Conservation (phyloP, 2,797 vertebrate species). For the Schizopygopsis malacanthus region DNA sequence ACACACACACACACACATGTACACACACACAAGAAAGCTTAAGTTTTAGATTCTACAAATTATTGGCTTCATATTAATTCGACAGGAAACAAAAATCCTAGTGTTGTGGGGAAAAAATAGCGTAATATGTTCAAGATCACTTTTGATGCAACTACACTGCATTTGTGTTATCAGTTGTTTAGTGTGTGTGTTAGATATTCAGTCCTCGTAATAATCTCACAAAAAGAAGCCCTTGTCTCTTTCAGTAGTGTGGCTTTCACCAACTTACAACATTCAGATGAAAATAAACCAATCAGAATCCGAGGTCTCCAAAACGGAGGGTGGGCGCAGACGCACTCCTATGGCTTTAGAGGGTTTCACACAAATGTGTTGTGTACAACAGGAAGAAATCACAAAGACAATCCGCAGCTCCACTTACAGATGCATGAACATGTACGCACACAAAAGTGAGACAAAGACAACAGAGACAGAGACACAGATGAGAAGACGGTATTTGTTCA, state of each 20-base stretch:
- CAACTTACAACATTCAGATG: slow-evolving; percentile 27
- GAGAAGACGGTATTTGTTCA: slow-evolving; percentile 68
- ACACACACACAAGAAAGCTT: neutral
- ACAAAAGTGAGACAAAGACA: slow-evolving; percentile 58
- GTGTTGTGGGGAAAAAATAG: slow-evolving; percentile 17
- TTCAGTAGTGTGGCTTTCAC: slow-evolving; percentile 32
- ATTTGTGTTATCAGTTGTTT: slow-evolving; percentile 39
- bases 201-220: slow-evolving; percentile 16
- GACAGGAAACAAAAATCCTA: slow-evolving; percentile 10
- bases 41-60: slow-evolving; percentile 18
- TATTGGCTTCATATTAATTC: slow-evolving; percentile 3
- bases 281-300: slow-evolving; percentile 28
- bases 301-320: slow-evolving; percentile 43
- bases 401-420: slow-evolving; percentile 42
- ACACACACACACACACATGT: neutral
- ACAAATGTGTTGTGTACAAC: slow-evolving; percentile 30
- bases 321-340: slow-evolving; percentile 36
- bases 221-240: slow-evolving; percentile 33
- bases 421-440: slow-evolving; percentile 47
- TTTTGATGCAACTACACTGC: slow-evolving; percentile 20
- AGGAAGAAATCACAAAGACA: slow-evolving; percentile 34
- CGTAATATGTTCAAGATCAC: neutral
- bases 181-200: slow-evolving; percentile 43
- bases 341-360: slow-evolving; percentile 60
- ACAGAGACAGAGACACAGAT: slow-evolving; percentile 42